These are phyloP conservation scores for Cyphomyrus plagiostoma DNA, from an alignment of 2,113 vertebrate genomes.

Conservation along the genomic window DNA sequence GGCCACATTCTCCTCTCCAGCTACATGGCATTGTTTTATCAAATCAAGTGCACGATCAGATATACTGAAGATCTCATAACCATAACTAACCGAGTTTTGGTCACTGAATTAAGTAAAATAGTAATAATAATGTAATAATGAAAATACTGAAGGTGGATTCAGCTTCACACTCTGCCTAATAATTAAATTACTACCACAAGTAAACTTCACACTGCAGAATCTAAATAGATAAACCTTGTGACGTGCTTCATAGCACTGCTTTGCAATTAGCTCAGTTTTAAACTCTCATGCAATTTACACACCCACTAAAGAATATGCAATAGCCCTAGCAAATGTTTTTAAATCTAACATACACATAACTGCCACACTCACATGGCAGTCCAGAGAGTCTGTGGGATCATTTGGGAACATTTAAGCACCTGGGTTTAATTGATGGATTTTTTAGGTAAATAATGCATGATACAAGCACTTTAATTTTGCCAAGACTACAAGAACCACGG, in stretches of 20 bases:
- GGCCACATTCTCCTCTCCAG: background rate
- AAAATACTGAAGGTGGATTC: background rate
- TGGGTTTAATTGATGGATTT: background rate
- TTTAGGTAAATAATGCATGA: background rate
- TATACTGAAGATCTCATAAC: background rate
- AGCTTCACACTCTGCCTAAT: background rate
- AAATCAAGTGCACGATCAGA: background rate
- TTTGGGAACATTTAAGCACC: background rate
- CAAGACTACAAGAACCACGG: background rate
- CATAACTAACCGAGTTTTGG: background rate
- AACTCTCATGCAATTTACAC: background rate
- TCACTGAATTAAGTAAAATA: background rate
- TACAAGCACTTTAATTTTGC: background rate
- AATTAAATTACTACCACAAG: background rate
- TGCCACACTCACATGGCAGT: background rate
- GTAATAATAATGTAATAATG: background rate
- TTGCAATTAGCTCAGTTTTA: background rate
- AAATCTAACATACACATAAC: background rate
- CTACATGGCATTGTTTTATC: background rate
- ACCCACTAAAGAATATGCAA: background rate
- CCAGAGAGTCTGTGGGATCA: background rate
- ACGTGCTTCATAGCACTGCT: background rate
- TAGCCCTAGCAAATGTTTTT: background rate
- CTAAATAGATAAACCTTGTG: background rate
- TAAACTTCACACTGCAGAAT: background rate